These are phyloP conservation scores for Sylvia atricapilla DNA, from an alignment of 2,113 vertebrate genomes.

Conservation along the genomic window DNA sequence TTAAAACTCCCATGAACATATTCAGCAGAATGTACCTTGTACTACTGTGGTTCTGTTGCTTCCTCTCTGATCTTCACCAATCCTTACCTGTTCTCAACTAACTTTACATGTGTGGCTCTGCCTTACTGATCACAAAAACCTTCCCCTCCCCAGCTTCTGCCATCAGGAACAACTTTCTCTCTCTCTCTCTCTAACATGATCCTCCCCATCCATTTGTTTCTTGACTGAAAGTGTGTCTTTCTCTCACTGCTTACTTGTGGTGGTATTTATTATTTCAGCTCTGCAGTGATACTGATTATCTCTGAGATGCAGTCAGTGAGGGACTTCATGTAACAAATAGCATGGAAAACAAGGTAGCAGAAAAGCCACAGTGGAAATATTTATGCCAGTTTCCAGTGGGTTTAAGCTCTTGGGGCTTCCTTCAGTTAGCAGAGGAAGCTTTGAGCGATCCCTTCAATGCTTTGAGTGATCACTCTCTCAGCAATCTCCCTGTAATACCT, in stretches of 20 bases:
- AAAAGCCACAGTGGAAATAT: neutral
- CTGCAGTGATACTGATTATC: neutral
- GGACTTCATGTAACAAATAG: neutral
- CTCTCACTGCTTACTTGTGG: neutral
- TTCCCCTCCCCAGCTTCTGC: neutral
- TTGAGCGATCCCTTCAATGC: neutral
- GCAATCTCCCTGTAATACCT: neutral
- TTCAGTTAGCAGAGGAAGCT: neutral
- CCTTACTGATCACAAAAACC: neutral
- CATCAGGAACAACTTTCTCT: neutral
- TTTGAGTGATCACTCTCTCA: neutral
- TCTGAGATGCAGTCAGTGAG: neutral
- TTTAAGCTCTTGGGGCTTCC: neutral
- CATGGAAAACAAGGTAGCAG: neutral
- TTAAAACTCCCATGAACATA: neutral
- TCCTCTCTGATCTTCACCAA: neutral
- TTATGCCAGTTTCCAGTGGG: neutral
- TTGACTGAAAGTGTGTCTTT: neutral
- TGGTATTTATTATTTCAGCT: neutral
- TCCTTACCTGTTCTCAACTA: neutral
- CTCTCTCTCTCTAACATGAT: neutral
- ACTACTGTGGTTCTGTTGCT: neutral
- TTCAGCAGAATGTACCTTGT: neutral
- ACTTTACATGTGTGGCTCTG: neutral
- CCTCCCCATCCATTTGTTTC: neutral